Percentiles rank a stretch among this genome's conserved stretches.
Evolutionary conservation across 2,888 invertebrate species (phyloP).

Genomic region (Ariolimax columbianus): DNA sequence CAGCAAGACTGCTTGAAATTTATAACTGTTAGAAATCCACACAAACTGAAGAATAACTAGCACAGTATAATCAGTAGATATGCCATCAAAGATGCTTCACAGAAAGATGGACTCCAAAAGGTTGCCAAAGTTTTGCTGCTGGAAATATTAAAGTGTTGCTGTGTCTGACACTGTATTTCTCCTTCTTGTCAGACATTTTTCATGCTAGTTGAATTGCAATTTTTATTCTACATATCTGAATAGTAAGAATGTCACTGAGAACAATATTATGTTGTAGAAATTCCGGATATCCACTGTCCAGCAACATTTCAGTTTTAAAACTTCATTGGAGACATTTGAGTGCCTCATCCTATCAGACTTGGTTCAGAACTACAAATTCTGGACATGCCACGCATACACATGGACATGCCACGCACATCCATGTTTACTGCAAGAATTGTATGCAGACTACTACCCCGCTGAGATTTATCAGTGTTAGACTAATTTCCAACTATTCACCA

Average conservation of each 20-base stretch:
- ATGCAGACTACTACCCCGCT: too few relatives aligned
- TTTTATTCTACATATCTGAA: neutral
- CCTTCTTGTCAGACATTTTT: neutral
- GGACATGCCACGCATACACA: too few relatives aligned
- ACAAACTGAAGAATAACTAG: neutral
- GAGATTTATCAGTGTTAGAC: neutral
- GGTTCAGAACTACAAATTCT: neutral
- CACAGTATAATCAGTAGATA: neutral
- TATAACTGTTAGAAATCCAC: neutral
- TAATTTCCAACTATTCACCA: neutral
- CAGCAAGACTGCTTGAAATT: constrained; percentile 66
- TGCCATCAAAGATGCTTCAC: neutral
- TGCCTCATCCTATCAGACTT: neutral
- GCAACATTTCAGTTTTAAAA: neutral
- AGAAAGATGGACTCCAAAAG: neutral
- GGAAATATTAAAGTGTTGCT: neutral
- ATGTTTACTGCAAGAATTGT: neutral
- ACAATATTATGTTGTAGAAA: neutral
- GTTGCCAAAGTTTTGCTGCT: neutral
- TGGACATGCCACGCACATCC: neutral
- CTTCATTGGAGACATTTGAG: neutral
- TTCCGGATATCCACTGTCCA: neutral
- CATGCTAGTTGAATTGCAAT: neutral
- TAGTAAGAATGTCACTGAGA: neutral
- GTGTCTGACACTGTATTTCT: neutral